Percentiles rank a stretch among this genome's conserved stretches.
These are phyloP conservation scores for Pangasius larnaudii DNA, from an alignment of 2,797 vertebrate genomes.

Conservation along the genomic window DNA sequence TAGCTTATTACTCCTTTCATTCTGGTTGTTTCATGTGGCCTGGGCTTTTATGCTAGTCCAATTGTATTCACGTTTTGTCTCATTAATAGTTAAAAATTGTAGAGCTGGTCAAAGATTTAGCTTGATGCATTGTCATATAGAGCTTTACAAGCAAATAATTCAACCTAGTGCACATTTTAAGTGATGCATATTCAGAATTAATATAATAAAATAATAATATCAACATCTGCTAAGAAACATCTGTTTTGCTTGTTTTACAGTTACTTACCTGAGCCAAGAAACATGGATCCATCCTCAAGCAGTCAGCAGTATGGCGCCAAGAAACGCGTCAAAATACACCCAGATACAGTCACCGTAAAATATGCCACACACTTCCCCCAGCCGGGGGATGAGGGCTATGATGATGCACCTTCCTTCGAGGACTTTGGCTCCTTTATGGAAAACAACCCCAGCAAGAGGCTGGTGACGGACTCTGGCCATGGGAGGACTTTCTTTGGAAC, in stretches of 20 bases:
- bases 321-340: slow-evolving; percentile 97
- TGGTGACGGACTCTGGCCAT: slow-evolving; percentile 79
- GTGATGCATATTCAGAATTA: background rate
- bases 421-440: slow-evolving; percentile 86
- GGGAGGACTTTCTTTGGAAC: slow-evolving; percentile 91
- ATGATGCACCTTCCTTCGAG: slow-evolving; percentile 87
- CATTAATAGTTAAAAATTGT: background rate
- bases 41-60: background rate
- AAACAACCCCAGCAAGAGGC: slow-evolving; percentile 84
- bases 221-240: background rate
- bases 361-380: slow-evolving; percentile 96
- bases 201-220: too few relatives aligned
- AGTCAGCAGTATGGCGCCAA: slow-evolving; percentile 85
- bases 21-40: background rate
- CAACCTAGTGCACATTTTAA: background rate
- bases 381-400: slow-evolving; percentile 89
- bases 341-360: slow-evolving; percentile 93
- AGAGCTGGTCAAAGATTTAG: background rate
- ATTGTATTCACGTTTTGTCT: background rate
- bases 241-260: slow-evolving; percentile 60
- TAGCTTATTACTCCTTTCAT: background rate
- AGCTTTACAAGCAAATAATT: background rate
- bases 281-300: slow-evolving; percentile 86
- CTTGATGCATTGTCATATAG: background rate
- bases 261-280: slow-evolving; percentile 48